Evolutionary conservation across 1,140 invertebrate genomes (phyloP).

Genomic region (Paraescarpia echinospica): DNA sequence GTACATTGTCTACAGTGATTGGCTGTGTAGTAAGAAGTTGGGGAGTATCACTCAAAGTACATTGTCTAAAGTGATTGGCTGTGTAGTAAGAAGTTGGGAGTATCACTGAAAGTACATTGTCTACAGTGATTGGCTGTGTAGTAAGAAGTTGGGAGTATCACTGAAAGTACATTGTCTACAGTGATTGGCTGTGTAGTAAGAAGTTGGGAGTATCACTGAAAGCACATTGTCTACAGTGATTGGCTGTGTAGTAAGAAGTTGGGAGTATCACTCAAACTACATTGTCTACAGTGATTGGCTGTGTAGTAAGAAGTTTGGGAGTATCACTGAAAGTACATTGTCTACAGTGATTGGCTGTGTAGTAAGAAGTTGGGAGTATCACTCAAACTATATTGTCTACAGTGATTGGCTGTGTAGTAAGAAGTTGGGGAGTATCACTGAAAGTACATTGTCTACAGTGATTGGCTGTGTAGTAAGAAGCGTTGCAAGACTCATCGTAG

Average conservation of each 20-base stretch:
- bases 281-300: not conserved
- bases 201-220: not conserved
- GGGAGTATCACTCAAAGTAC: not conserved
- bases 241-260: not conserved
- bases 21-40: not conserved
- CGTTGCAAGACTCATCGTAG: not conserved
- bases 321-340: not conserved
- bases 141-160: not conserved
- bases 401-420: not conserved
- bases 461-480: not conserved
- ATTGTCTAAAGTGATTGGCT: not conserved
- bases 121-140: not conserved
- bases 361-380: not conserved
- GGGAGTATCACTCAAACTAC: not conserved
- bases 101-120: not conserved
- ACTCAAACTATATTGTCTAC: not conserved
- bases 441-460: not conserved
- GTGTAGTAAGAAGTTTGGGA: not conserved
- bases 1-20: not conserved
- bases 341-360: not conserved
- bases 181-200: not conserved
- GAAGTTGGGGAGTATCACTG: not conserved
- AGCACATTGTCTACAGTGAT: not conserved
- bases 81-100: not conserved
- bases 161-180: not conserved